phyloP scores from a whole-genome alignment of 2,888 invertebrate species.

The Thymelicus sylvestris region DNA sequence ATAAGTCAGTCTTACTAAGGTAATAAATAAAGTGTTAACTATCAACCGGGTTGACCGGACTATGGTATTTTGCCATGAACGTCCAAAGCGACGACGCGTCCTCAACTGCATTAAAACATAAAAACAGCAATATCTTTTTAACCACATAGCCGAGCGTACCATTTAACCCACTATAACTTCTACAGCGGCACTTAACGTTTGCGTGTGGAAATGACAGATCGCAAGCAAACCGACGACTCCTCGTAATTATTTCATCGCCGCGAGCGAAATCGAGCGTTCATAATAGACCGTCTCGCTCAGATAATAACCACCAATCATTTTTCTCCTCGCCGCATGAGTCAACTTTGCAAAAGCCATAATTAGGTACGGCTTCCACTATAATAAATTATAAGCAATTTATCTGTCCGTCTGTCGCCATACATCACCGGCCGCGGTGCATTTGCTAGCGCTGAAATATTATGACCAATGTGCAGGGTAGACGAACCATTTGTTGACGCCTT shows the following conservation, averaged over 20 bases:
- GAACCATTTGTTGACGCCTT: slow-evolving; percentile 60
- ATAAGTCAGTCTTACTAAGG: no score
- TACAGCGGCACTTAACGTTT: slow-evolving; percentile 32
- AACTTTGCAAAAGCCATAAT: slow-evolving; percentile 67
- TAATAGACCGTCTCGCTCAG: slow-evolving; percentile 39
- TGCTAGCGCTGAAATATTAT: slow-evolving; percentile 77
- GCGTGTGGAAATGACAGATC: slow-evolving; percentile 37
- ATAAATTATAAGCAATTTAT: slow-evolving; percentile 84
- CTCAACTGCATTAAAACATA: neutral
- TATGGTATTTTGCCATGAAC: no score
- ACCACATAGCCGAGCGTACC: slow-evolving; percentile 17
- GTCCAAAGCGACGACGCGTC: no score
- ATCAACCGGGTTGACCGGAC: no score
- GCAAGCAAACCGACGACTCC: slow-evolving; percentile 9
- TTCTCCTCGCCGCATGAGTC: slow-evolving; percentile 51
- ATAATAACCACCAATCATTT: slow-evolving; percentile 50
- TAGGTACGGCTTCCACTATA: slow-evolving; percentile 74
- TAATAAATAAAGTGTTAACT: no score
- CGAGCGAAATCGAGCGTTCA: slow-evolving; percentile 39
- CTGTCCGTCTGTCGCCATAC: slow-evolving; percentile 80
- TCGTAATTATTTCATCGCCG: slow-evolving; percentile 36
- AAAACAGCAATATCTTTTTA: neutral
- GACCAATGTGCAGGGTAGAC: slow-evolving; percentile 60
- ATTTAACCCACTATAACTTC: slow-evolving; percentile 27
- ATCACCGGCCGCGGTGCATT: slow-evolving; percentile 71